Evolutionary conservation across 2,888 invertebrate species (phyloP), one percentile per base, ranked within the genome.

Genomic region (Auanema sp.): DNA sequence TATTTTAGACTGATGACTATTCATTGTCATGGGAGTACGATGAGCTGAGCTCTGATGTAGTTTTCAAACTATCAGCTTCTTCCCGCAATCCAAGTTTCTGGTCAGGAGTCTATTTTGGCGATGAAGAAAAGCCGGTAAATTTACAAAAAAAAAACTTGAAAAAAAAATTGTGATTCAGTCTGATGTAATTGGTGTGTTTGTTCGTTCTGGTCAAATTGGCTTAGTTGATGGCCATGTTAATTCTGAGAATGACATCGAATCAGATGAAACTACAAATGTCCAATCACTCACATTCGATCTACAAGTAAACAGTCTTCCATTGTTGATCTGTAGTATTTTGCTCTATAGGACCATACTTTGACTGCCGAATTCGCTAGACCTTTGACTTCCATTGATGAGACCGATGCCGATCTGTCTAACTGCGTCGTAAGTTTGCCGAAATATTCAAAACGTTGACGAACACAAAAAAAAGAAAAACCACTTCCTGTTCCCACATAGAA

Each of bases 131-230:
- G 59, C 75, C 75, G 58, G 75, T 75, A 56, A 59, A 65, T 56
- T 4, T 3, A 21, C 11, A 43, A 12, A 18, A 53, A 16, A 47
- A 40, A 54, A 47, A 41, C 49, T 44, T 33, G 33, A 21, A 8
- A 43, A 12, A 50, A 40, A 54, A 47, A 41, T 43, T 44, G 33
- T 33, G 16, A 47, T 61, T 1, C 59, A 75, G 75, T 59, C 53
- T 24, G 75, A 75, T 54, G 70, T 69, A 24, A 71, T 75, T 41
- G 71, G 68, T 24, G 68, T 75, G 16, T 73, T 72, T 66, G 72
- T 75, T 1, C 67, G 72, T 18, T 60, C 66, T 50, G 68, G 68
- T n/a, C 75, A 73, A 65, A 70, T 75, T 55, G 72, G 71, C 1
- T 53, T 75, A 49, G 68, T 71, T 44, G 75, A 75, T 53, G 72